Evolutionary conservation across 2,113 vertebrate species (phyloP).

Genomic region (Nycticorax nycticorax): DNA sequence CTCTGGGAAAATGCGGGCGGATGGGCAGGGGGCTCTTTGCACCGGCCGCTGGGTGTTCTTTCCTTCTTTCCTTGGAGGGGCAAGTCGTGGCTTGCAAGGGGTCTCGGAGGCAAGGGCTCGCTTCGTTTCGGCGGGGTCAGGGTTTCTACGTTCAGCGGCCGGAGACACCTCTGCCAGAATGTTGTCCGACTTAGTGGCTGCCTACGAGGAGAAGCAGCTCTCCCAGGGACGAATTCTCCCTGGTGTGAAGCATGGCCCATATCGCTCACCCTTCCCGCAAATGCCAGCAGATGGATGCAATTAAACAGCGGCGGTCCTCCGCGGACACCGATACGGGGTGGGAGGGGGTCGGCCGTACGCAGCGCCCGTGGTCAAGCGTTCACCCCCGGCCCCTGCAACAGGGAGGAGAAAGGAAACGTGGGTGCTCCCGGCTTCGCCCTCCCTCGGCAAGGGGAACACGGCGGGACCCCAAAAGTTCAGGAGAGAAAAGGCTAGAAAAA

Average conservation of each 20-base stretch:
- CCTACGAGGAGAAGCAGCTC: background rate
- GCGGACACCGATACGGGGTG: background rate
- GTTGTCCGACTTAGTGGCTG: background rate
- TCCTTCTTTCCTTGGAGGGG: background rate
- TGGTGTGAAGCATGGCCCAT: background rate
- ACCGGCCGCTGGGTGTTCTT: background rate
- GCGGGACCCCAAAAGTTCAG: background rate
- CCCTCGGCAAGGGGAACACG: background rate
- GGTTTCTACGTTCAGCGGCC: background rate
- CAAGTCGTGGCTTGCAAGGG: background rate
- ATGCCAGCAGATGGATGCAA: constrained; percentile 13
- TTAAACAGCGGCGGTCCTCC: background rate
- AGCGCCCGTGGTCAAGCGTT: background rate
- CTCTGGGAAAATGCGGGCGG: background rate
- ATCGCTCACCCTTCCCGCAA: background rate
- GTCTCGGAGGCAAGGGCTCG: background rate
- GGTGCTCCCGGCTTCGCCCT: background rate
- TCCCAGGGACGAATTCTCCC: background rate
- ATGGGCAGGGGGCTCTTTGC: background rate
- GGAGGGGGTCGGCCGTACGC: background rate
- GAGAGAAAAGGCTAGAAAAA: background rate
- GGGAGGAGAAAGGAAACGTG: background rate
- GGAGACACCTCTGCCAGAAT: background rate
- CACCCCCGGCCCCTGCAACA: background rate
- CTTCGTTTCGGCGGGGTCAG: background rate